phyloP scores from a whole-genome alignment of 2,797 vertebrate genomes.

The Chromis chromis region DNA sequence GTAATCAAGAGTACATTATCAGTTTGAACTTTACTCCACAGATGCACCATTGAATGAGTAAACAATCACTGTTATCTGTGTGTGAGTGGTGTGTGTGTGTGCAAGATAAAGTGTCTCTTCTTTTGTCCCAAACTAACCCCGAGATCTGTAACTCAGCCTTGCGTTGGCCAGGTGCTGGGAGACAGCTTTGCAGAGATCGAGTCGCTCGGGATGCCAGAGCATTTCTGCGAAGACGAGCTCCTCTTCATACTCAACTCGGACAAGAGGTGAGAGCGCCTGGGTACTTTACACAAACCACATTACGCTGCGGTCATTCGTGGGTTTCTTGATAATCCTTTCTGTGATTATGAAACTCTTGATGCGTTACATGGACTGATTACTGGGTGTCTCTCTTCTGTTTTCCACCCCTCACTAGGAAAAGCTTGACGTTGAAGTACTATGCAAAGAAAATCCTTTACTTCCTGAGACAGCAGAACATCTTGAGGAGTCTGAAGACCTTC shows the following conservation, averaged over 20 bases:
- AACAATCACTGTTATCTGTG: constrained; percentile 7
- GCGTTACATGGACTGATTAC: background rate
- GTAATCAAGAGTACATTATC: constrained; percentile 53
- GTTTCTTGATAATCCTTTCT: constrained; percentile 21
- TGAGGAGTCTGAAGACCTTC: constrained; percentile 92
- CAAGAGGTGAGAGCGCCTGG: constrained; percentile 88
- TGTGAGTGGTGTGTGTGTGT: constrained; percentile 1
- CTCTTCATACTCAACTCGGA: constrained; percentile 94
- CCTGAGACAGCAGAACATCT: constrained; percentile 94
- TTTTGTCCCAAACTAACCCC: constrained; percentile 70
- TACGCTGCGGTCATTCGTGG: background rate
- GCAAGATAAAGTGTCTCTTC: too few species aligned
- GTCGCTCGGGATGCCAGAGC: constrained; percentile 92
- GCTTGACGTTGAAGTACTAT: constrained; percentile 96
- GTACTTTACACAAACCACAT: background rate
- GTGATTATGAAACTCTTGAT: constrained; percentile 19
- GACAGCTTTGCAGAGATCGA: constrained; percentile 98
- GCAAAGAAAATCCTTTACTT: constrained; percentile 99
- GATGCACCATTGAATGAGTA: background rate
- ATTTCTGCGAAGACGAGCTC: constrained; percentile 98
- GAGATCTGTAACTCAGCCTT: constrained; percentile 83
- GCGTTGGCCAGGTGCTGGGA: constrained; percentile 91
- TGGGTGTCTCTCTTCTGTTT: background rate
- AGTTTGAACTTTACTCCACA: background rate
- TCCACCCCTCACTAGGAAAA: constrained; percentile 85